These are phyloP conservation scores for Parascotia fuliginaria DNA, from an alignment of 2,888 invertebrate species.

Conservation along the genomic window DNA sequence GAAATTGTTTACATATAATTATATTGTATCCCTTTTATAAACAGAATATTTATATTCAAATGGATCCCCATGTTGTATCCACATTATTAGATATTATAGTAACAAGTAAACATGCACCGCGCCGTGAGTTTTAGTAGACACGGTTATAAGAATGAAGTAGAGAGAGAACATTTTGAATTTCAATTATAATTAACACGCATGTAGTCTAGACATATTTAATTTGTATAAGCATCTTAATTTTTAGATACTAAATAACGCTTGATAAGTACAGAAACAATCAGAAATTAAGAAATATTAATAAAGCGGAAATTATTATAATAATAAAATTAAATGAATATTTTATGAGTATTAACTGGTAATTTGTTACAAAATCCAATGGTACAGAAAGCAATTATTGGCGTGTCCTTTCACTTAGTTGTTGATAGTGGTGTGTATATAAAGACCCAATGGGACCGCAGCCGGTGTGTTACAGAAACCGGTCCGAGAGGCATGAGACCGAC, in stretches of 20 bases:
- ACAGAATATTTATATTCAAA: too few species aligned
- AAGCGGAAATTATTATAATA: neutral
- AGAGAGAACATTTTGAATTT: neutral
- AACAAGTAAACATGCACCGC: too few species aligned
- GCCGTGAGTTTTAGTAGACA: too few species aligned
- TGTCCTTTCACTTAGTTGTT: slow-evolving; percentile 82
- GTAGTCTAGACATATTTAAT: too few species aligned
- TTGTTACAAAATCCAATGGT: slow-evolving; percentile 71
- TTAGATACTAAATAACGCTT: too few species aligned
- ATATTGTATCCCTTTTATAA: slow-evolving; percentile 2
- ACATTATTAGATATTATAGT: too few species aligned
- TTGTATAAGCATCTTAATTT: too few species aligned
- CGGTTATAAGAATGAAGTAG: too few species aligned
- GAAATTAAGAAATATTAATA: neutral
- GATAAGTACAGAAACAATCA: too few species aligned
- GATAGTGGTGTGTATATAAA: slow-evolving; percentile 57
- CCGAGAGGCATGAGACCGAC: slow-evolving; percentile 75
- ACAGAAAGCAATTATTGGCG: slow-evolving; percentile 77
- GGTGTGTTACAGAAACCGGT: slow-evolving; percentile 79
- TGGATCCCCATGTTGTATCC: too few species aligned
- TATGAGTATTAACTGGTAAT: slow-evolving; percentile 42
- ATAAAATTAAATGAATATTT: slow-evolving; percentile 47
- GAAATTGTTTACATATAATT: slow-evolving; percentile 33
- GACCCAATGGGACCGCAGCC: slow-evolving; percentile 73
- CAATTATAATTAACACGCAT: too few species aligned